These are phyloP conservation scores for Anser cygnoides DNA, from an alignment of 2,113 vertebrate species.

Conservation along the genomic window DNA sequence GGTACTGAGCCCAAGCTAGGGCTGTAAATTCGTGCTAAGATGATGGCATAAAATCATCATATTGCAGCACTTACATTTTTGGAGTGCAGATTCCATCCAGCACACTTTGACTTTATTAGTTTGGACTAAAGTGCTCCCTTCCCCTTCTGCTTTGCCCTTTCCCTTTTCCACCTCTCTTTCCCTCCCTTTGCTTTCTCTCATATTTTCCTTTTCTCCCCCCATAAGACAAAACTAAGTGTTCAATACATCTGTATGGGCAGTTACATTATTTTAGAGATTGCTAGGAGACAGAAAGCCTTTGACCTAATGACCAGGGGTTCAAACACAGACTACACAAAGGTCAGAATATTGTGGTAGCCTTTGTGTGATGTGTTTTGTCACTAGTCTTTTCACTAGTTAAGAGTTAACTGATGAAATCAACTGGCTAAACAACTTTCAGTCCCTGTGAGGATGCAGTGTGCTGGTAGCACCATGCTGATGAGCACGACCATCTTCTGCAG, in stretches of 20 bases:
- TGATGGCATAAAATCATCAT: not conserved
- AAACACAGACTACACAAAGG: not conserved
- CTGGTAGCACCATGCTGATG: not conserved
- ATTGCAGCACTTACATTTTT: not conserved
- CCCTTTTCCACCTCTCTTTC: not conserved
- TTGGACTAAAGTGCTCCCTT: not conserved
- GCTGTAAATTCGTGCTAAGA: not conserved
- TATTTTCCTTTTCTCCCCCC: not conserved
- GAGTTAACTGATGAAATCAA: not conserved
- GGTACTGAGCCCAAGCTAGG: not conserved
- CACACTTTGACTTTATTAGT: not conserved
- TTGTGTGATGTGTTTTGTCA: not conserved
- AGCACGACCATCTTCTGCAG: not conserved
- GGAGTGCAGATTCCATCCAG: not conserved
- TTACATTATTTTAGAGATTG: not conserved
- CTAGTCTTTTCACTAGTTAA: not conserved
- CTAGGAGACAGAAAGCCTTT: not conserved
- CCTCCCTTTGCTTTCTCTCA: not conserved
- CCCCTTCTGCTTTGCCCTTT: not conserved
- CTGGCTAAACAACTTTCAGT: not conserved
- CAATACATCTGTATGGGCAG: not conserved
- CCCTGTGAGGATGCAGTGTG: not conserved
- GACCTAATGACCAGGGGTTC: not conserved
- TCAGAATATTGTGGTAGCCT: not conserved
- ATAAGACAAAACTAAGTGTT: not conserved